These are phyloP conservation scores for Maniola jurtina DNA, from an alignment of 1,140 invertebrate species.

Conservation along the genomic window DNA sequence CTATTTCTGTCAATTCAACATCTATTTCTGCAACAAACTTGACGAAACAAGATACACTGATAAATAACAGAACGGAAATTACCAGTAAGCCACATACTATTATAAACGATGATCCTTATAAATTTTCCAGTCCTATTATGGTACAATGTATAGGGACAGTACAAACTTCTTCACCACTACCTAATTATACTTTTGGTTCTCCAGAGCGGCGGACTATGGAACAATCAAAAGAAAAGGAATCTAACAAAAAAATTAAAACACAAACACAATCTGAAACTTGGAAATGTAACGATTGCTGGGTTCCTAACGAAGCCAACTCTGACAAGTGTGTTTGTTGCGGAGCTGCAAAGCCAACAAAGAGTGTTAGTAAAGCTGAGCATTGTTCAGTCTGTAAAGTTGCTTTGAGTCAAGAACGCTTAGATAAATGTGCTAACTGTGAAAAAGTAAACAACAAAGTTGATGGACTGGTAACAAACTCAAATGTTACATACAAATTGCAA, in stretches of 20 bases:
- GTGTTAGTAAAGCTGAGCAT: conserved; percentile 22
- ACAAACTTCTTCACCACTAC: conserved; percentile 17
- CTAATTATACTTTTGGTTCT: conserved; percentile 46
- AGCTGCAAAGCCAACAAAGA: conserved; percentile 53
- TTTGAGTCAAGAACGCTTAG: conserved; percentile 19
- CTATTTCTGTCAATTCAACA: conserved; percentile 2
- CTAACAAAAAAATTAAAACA: conserved; percentile 35
- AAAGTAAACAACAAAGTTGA: conserved; percentile 27
- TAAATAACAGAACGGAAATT: background rate
- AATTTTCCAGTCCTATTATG: conserved; percentile 48
- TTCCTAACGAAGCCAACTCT: conserved; percentile 81
- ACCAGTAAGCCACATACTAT: background rate
- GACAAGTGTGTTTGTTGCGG: conserved; percentile 83
- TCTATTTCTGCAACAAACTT: background rate
- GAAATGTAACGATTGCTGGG: conserved; percentile 81
- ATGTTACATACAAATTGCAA: conserved; percentile 43
- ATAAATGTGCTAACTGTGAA: conserved; percentile 38
- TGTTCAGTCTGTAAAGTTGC: conserved; percentile 33
- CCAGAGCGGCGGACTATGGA: conserved; percentile 32
- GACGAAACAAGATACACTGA: background rate
- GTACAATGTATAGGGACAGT: conserved; percentile 34
- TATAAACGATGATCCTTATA: conserved; percentile 15
- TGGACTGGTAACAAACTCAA: conserved; percentile 21
- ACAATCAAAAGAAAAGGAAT: conserved; percentile 21
- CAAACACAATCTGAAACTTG: conserved; percentile 53